These are phyloP conservation scores for Sphecodes monilicornis DNA, from an alignment of 2,888 invertebrate species.

Conservation along the genomic window DNA sequence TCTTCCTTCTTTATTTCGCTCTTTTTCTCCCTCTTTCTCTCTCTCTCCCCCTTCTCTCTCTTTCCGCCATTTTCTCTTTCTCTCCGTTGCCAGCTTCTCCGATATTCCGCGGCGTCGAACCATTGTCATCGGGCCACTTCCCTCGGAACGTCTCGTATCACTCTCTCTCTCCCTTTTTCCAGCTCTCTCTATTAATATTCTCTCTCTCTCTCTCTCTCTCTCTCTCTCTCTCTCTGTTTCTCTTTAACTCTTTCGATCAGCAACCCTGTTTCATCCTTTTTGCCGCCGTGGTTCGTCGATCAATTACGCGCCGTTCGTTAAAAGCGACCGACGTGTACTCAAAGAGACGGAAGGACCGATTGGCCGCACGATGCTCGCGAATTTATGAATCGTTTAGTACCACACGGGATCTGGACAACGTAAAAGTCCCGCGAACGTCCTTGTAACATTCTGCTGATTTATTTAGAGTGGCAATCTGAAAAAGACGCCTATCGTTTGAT, in stretches of 20 bases:
- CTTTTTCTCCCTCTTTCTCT: not conserved
- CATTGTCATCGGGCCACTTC: conserved; percentile 9
- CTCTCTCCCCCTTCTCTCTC: too few relatives aligned
- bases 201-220: too few relatives aligned
- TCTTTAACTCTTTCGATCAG: too few relatives aligned
- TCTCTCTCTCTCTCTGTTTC: too few relatives aligned
- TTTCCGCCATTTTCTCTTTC: not conserved
- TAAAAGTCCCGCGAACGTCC: too few relatives aligned
- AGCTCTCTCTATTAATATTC: too few relatives aligned
- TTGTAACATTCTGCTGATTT: too few relatives aligned
- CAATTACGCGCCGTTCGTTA: conserved; percentile 8
- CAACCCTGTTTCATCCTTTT: conserved; percentile 4
- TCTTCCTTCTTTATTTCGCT: not conserved
- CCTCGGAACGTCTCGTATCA: not conserved
- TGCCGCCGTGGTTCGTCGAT: not conserved
- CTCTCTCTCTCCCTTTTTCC: not conserved
- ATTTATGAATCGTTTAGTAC: not conserved
- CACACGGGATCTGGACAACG: too few relatives aligned
- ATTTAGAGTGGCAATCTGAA: too few relatives aligned
- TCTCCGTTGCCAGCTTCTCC: not conserved
- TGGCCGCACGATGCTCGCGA: not conserved
- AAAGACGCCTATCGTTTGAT: too few relatives aligned
- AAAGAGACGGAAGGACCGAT: not conserved
- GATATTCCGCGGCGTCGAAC: conserved; percentile 11
- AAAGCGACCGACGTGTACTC: not conserved